A percentile compares a stretch with the other conserved stretches of the same genome.
Conservation (phyloP, 2,113 vertebrate species). For the Motacilla tschutschensis region DNA sequence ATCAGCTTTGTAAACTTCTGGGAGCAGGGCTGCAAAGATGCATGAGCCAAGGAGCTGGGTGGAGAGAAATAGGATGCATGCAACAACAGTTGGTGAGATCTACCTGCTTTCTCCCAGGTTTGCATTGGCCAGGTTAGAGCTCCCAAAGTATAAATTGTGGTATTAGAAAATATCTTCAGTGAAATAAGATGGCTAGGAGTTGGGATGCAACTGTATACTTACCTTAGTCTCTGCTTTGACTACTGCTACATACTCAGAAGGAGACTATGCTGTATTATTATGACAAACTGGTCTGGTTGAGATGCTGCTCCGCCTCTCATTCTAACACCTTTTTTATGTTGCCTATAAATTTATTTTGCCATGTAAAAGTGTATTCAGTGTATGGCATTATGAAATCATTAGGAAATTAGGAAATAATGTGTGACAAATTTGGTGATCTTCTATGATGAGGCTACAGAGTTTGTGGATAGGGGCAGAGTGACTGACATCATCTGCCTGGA, state of each 20-base stretch:
- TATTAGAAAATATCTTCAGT: neutral
- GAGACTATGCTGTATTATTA: neutral
- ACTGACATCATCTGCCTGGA: neutral
- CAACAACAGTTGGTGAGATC: neutral
- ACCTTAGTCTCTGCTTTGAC: neutral
- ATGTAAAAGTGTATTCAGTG: neutral
- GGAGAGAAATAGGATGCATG: neutral
- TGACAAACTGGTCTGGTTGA: neutral
- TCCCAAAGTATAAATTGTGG: neutral
- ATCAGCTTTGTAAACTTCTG: neutral
- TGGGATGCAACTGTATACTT: neutral
- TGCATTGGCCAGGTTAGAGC: neutral
- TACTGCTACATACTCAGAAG: too few relatives aligned
- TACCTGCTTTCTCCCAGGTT: neutral
- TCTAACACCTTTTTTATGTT: neutral
- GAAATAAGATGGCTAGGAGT: neutral
- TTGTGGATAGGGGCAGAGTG: neutral
- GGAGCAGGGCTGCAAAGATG: neutral
- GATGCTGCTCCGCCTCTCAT: neutral
- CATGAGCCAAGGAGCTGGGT: neutral
- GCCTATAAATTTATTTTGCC: neutral
- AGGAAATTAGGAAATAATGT: neutral
- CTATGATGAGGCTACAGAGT: neutral
- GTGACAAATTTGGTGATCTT: neutral
- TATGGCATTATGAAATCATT: neutral